Evolutionary conservation across 2,797 vertebrate genomes (phyloP), one percentile per base, ranked within the genome.

Genomic region (Channa striata): DNA sequence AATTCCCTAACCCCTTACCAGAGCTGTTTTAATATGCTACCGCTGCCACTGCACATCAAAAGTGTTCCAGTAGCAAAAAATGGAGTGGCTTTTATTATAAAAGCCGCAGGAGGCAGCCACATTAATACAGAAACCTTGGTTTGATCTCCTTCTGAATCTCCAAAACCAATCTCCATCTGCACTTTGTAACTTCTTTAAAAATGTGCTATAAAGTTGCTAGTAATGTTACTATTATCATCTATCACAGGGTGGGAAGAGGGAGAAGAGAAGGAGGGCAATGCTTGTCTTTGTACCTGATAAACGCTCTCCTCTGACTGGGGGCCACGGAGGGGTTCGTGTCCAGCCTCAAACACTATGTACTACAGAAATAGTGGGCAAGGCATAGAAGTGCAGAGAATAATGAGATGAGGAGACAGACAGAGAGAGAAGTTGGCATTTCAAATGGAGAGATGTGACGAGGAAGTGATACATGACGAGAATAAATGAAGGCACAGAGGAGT

Each of bases 301-400:
- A 98, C 96, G 96, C 96, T 99, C 95, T 99, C 98, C 94, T 99
- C 98, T 86, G 91, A 97, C 93, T 98, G 97, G 88, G 91, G 92
- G 92, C 98, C 97, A 95, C 94, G 96, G 93, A 97, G 97, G 87
- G 97, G 96, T 93, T 99, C 97, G 73, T 99, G 97, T 97, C 97
- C 98, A 92, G 97, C 98, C 96, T 99, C 98, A 97, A 99, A 99
- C 93, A 99, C 98, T 97, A 99, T 99, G 95, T 99, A 99, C 98
- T 99, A 97, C 91, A 92, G 89, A 91, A 86, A 90, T 90, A 79
- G 93, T 88, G 92, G 95, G 93, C 87, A 84, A 86, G 71, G 83
- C 59, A 43, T 67, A 78, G 82, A 90, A 84, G 86, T 79, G 85
- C 57, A 84, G 75, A 83, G 82, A 85, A 80, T 74, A 74, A 85